Evolutionary conservation across 2,888 invertebrate genomes (phyloP).

Genomic region (Volucella inflata): DNA sequence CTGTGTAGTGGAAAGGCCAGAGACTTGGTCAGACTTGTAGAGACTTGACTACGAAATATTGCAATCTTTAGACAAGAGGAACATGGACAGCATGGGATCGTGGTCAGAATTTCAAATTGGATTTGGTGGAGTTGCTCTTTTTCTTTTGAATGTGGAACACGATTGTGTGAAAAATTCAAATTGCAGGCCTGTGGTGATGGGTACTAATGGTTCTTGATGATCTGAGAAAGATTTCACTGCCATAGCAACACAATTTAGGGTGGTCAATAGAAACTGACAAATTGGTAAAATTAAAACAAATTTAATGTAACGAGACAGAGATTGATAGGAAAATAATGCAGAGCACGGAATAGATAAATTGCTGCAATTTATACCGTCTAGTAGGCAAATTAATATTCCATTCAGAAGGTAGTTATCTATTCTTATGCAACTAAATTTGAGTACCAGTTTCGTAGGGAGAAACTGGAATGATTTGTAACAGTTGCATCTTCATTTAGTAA

Average conservation of each 20-base stretch:
- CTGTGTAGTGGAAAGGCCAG: constrained; percentile 33
- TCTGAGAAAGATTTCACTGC: background rate
- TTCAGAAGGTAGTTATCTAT: too few relatives aligned
- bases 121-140: constrained; percentile 43
- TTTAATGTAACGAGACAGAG: too few relatives aligned
- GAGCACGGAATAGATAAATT: too few relatives aligned
- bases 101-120: constrained; percentile 65
- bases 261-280: too few relatives aligned
- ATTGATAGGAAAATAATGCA: too few relatives aligned
- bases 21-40: background rate
- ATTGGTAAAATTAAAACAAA: too few relatives aligned
- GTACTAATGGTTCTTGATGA: constrained; percentile 31
- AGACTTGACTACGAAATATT: constrained; percentile 25
- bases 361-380: too few relatives aligned
- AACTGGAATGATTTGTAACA: too few relatives aligned
- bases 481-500: too few relatives aligned
- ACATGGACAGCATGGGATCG: constrained; percentile 2
- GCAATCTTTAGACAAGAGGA: constrained; percentile 26
- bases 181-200: constrained; percentile 45
- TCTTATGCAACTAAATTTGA: too few relatives aligned
- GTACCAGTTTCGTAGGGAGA: too few relatives aligned
- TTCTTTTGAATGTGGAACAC: constrained; percentile 57
- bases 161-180: constrained; percentile 65
- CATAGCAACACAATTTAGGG: constrained; percentile 2
- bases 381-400: too few relatives aligned